These are phyloP conservation scores for Tetraneura akinire DNA, from an alignment of 1,140 invertebrate species.

Conservation along the genomic window DNA sequence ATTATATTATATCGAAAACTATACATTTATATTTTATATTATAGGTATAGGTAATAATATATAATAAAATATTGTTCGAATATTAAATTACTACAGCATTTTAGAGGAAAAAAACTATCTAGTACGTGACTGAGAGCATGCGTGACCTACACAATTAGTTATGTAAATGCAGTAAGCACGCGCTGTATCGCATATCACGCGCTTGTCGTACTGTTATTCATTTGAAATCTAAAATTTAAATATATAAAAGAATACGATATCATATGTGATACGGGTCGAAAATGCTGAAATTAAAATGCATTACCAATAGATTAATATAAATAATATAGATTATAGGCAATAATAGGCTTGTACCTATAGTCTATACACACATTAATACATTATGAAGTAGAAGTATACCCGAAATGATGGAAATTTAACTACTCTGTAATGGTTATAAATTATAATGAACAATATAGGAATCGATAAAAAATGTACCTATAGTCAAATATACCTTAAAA, in stretches of 20 bases:
- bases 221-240: conserved; percentile 10
- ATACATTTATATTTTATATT: too few species aligned
- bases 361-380: too few species aligned
- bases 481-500: conserved; percentile 4
- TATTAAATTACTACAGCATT: conserved; percentile 25
- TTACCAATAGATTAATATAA: too few species aligned
- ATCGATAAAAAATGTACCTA: not conserved
- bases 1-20: not conserved
- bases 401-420: too few species aligned
- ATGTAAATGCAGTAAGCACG: conserved; percentile 37
- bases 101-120: conserved; percentile 15
- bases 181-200: conserved; percentile 27
- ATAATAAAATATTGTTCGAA: not conserved
- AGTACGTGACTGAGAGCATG: conserved; percentile 45
- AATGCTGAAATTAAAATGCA: too few species aligned
- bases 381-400: too few species aligned
- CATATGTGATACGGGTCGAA: too few species aligned
- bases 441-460: not conserved
- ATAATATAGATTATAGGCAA: too few species aligned
- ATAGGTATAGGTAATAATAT: not conserved
- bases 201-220: conserved; percentile 7
- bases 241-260: conserved; percentile 21
- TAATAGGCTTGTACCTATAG: too few species aligned
- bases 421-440: too few species aligned
- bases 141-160: conserved; percentile 47